Percentiles rank a stretch among this genome's conserved stretches.
These are phyloP conservation scores for Paratrypauchen microcephalus DNA, from an alignment of 2,797 vertebrate genomes.

Conservation along the genomic window DNA sequence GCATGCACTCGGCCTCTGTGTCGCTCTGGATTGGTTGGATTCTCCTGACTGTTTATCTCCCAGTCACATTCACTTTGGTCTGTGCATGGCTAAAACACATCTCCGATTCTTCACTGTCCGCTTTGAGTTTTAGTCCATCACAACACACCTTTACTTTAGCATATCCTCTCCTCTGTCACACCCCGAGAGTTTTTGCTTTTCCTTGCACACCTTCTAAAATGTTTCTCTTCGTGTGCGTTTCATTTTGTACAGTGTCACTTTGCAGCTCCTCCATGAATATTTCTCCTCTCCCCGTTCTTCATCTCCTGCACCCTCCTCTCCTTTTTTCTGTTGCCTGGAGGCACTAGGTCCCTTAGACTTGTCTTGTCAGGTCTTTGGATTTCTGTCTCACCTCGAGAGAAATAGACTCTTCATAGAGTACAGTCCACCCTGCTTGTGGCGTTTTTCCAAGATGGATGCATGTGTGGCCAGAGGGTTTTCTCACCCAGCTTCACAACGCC, in stretches of 20 bases:
- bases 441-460: slow-evolving; percentile 44
- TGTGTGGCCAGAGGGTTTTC: slow-evolving; percentile 42
- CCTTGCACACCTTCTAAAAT: slow-evolving; percentile 51
- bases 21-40: slow-evolving; percentile 52
- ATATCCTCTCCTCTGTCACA: slow-evolving; percentile 26
- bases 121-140: slow-evolving; percentile 48
- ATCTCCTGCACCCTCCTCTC: slow-evolving; percentile 47
- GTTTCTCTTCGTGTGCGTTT: slow-evolving; percentile 47
- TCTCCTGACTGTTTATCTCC: slow-evolving; percentile 64
- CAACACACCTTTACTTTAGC: slow-evolving; percentile 28
- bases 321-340: slow-evolving; percentile 50
- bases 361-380: slow-evolving; percentile 69
- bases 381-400: slow-evolving; percentile 60
- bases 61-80: slow-evolving; percentile 64
- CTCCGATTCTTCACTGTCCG: slow-evolving; percentile 46
- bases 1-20: slow-evolving; percentile 54
- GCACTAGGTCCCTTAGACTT: slow-evolving; percentile 64
- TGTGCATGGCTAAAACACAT: slow-evolving; percentile 44
- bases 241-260: slow-evolving; percentile 54
- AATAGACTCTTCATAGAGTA: slow-evolving; percentile 43
- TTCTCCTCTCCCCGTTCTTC: slow-evolving; percentile 40
- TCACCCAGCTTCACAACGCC: slow-evolving; percentile 47
- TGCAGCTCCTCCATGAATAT: slow-evolving; percentile 40
- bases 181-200: slow-evolving; percentile 49
- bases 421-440: slow-evolving; percentile 43